Evolutionary conservation across 2,113 vertebrate species (phyloP).

Genomic region (Dipodomys ordii): DNA sequence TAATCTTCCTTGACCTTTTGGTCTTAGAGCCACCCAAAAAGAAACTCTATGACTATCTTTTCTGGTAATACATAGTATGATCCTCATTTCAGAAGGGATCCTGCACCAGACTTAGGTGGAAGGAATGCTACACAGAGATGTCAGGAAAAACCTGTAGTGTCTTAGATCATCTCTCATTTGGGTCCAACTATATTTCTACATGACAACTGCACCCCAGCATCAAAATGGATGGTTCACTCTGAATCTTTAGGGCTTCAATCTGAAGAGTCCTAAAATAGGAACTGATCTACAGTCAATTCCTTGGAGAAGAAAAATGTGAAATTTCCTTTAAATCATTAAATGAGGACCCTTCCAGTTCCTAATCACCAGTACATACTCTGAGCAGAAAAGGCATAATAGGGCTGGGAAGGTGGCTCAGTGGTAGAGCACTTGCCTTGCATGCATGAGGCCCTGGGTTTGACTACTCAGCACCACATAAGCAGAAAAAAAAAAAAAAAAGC

Average conservation of each 20-base stretch:
- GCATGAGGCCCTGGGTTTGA: too few species aligned
- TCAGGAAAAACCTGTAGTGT: not conserved
- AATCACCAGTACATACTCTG: conserved; percentile 59
- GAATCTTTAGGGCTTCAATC: too few species aligned
- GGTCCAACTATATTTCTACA: too few species aligned
- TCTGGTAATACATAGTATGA: not conserved
- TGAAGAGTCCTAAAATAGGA: too few species aligned
- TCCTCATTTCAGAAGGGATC: not conserved
- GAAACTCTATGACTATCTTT: not conserved
- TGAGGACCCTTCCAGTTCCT: conserved; percentile 51
- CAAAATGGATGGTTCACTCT: too few species aligned
- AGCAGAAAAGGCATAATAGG: conserved; percentile 54
- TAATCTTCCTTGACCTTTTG: not conserved
- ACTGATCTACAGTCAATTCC: not conserved
- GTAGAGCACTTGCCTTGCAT: too few species aligned
- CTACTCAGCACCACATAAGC: too few species aligned
- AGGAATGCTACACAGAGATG: not conserved
- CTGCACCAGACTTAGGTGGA: too few species aligned
- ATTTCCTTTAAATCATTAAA: conserved; percentile 60
- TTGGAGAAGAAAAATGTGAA: not conserved
- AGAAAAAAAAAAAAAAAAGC: too few species aligned
- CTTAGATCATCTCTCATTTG: too few species aligned
- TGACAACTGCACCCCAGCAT: too few species aligned
- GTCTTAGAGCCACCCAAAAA: not conserved
- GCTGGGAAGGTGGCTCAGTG: too few species aligned